Conservation (phyloP, 2,113 vertebrate genomes). For the Crotalus helleri region DNA sequence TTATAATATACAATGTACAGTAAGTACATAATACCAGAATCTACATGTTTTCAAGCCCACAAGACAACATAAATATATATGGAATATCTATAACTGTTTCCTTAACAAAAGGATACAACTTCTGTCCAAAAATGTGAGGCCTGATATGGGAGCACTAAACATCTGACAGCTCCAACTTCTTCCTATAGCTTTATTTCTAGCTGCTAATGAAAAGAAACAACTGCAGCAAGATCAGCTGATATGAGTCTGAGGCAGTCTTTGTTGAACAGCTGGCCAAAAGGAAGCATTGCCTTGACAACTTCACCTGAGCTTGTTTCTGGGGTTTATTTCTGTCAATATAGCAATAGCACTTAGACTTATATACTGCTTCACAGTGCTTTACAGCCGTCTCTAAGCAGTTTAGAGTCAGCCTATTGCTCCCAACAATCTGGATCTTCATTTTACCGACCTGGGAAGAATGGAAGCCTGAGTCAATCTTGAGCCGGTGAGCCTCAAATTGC, state of each 20-base stretch:
- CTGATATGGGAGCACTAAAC: too few relatives aligned
- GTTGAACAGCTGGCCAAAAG: not conserved
- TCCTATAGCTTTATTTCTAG: not conserved
- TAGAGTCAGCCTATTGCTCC: too few relatives aligned
- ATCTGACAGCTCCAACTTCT: not conserved
- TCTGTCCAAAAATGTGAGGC: too few relatives aligned
- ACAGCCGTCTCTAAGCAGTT: too few relatives aligned
- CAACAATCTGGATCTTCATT: too few relatives aligned
- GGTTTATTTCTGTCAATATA: not conserved
- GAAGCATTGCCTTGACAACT: not conserved
- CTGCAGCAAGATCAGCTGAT: not conserved
- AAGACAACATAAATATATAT: not conserved
- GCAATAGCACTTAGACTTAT: too few relatives aligned
- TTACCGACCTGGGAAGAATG: too few relatives aligned
- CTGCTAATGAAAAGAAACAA: not conserved
- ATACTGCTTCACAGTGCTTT: too few relatives aligned
- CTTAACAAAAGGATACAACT: too few relatives aligned
- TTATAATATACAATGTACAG: not conserved
- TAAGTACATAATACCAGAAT: not conserved
- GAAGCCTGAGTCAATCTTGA: too few relatives aligned
- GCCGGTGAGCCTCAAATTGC: too few relatives aligned
- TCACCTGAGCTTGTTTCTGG: not conserved
- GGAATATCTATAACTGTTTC: too few relatives aligned
- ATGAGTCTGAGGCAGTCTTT: not conserved
- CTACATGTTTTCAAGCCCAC: not conserved